Evolutionary conservation across 37 sponge, comb jelly and placozoan species (phyloP).

Genomic region (Diacarnus erythraeanus): DNA sequence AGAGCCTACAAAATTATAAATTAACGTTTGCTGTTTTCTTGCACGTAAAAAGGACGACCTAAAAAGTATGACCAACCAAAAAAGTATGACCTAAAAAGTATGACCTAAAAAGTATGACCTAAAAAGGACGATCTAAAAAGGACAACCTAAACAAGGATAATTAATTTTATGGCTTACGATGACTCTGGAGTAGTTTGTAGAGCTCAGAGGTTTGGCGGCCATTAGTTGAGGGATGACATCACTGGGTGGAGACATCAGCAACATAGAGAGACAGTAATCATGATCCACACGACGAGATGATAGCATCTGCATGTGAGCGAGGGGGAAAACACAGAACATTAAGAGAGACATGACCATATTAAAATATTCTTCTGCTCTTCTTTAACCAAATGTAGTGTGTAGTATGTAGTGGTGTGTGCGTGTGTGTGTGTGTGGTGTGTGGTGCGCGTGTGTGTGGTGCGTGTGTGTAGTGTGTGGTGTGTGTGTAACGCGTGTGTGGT

Average conservation of each 20-base stretch:
- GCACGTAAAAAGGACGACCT: neutral
- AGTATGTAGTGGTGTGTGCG: neutral
- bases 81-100: neutral
- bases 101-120: too few species aligned
- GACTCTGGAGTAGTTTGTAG: constrained; percentile 52
- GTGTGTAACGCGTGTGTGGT: too few species aligned
- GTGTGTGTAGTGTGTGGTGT: too few species aligned
- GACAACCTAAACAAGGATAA: too few species aligned
- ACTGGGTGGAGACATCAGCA: constrained; percentile 7
- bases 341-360: neutral
- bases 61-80: neutral
- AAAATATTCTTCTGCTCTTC: neutral
- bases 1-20: constrained; percentile 22
- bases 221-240: constrained; percentile 14
- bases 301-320: constrained; percentile 22
- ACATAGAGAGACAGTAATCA: constrained; percentile 37
- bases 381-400: neutral
- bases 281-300: constrained; percentile 42
- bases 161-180: constrained; percentile 43
- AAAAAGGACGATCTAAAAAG: too few species aligned
- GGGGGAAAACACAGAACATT: neutral
- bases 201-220: constrained; percentile 14
- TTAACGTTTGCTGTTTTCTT: too few species aligned
- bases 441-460: too few species aligned
- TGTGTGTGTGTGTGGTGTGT: too few species aligned